Base-by-base conservation (phyloP, 1,140 invertebrate species). In the Zaprionus tsacasi region DNA sequence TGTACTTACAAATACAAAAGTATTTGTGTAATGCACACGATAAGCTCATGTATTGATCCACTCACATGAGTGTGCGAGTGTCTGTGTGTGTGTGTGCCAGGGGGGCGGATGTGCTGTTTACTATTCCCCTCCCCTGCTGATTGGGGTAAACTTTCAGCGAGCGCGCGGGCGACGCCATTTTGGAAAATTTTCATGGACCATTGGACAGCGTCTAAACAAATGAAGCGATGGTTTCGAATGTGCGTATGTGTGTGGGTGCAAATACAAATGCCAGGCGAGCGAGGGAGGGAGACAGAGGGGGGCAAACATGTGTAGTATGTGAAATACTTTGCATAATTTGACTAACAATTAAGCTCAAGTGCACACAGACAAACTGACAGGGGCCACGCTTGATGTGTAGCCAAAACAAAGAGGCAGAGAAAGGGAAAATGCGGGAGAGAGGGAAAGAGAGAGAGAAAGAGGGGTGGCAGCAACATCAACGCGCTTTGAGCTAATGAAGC, bases 151-250 rank as follows among this genome's bases (percentile, higher is more conserved):
- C 69, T 75, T 82, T 82, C 50, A 68, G 40, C 6, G n/a, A 43
- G 40, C 36, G n/a, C n/a, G 63, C 63, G 60, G 65, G 60, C 65
- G 70, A 65, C 80, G 83, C 67, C 83, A 87, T 87, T 78, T 88
- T 87, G 83, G 63, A 70, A 67, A 58, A 87, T 87, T 70, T 80
- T 80, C 83, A 87, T 88, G 73, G 83, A 88, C 83, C 77, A 87
- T 87, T 87, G 83, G 83, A 88, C 83, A 77, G 70, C 77, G 83
- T 88, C 83, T 87, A 87, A 87, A 88, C 83, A 82, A 87, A 82
- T 78, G 82, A 64, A 73, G 48, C 52, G 60, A 36, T 27, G 50
- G 40, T 60, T 15, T 17, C 30, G n/a, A 57, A 8, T 57, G 25
- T 30, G 35, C 43, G 38, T 70, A 10, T 38, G 15, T 54, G 40